These are phyloP conservation scores for Cylindroiulus punctatus DNA, from an alignment of 2,888 invertebrate genomes.

Conservation along the genomic window DNA sequence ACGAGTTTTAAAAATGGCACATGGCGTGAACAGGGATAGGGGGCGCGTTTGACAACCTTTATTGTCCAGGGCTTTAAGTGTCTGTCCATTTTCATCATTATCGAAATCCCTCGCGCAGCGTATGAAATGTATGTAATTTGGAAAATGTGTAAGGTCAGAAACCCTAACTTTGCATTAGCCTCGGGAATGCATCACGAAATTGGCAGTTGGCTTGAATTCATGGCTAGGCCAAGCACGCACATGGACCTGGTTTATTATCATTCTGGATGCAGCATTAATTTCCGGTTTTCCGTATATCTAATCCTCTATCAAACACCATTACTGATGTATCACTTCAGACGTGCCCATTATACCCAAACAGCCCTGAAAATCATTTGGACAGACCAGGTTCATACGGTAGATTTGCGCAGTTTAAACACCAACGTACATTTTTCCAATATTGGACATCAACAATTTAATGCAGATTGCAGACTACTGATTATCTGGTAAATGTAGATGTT, in stretches of 20 bases:
- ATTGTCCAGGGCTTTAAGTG: not conserved
- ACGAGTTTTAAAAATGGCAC: too few relatives aligned
- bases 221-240: not conserved
- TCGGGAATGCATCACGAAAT: not conserved
- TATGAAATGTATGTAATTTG: constrained; percentile 25
- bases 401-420: not conserved
- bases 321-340: constrained; percentile 39
- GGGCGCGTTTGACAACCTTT: not conserved
- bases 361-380: not conserved
- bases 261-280: constrained; percentile 27
- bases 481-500: too few relatives aligned
- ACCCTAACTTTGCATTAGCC: not conserved
- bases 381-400: not conserved
- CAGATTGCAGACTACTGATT: not conserved
- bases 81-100: not conserved
- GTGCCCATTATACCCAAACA: constrained; percentile 1
- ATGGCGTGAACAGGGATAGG: not conserved
- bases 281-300: constrained; percentile 15
- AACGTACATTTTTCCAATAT: not conserved
- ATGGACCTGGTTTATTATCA: not conserved
- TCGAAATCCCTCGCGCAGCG: not conserved
- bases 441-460: not conserved
- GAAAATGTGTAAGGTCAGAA: not conserved
- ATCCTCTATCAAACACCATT: constrained; percentile 21
- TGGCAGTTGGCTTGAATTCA: constrained; percentile 10